Evolutionary conservation across 1,140 invertebrate genomes (phyloP), one percentile per base, ranked within the genome.

Genomic region (Drosophila kepulauana): DNA sequence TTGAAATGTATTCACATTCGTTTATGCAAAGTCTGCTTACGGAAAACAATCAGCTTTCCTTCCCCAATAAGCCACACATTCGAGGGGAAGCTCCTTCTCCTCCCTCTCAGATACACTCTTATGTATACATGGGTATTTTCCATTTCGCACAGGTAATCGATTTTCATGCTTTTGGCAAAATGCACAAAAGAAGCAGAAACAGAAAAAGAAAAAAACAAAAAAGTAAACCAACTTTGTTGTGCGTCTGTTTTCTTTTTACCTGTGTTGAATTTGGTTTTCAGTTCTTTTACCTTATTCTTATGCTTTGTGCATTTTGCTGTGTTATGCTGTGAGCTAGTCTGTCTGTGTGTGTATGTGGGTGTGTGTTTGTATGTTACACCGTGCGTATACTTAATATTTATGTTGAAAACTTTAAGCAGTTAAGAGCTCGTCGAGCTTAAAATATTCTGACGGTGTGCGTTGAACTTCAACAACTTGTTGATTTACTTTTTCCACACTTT

Each of bases 331-430:
- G 35, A 51, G 33, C 41, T 11, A 72, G 68, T 54, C 33, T 46
- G 61, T 35, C n/a, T 46, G 51, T 62, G 38, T 57, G 15, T 62
- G 56, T 1, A 3, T 67, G 25, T 56, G 38, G 41, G 15, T 72
- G 61, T 48, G 25, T 46, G 61, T 38, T 15, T 46, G 52, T 54
- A 56, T 67, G 81, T 74, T 63, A 76, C 67, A 45, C 49, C 54
- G 5, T 69, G 74, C 84, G 84, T 87, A 87, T 82, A 88, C 84
- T 88, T 87, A 78, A 88, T 87, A 87, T 87, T 87, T 88, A 78
- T 80, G 84, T 88, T 87, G 84, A 87, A 87, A 87, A 87, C 84
- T 87, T 87, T 88, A 87, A 87, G 84, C 82, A 82, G 84, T 87
- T 82, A 82, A 87, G 82, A 87, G 72, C 82, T 88, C 80, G 69